Evolutionary conservation across 23 tunicate genomes (phyloP).

Genomic region (Oikopleura albicans): DNA sequence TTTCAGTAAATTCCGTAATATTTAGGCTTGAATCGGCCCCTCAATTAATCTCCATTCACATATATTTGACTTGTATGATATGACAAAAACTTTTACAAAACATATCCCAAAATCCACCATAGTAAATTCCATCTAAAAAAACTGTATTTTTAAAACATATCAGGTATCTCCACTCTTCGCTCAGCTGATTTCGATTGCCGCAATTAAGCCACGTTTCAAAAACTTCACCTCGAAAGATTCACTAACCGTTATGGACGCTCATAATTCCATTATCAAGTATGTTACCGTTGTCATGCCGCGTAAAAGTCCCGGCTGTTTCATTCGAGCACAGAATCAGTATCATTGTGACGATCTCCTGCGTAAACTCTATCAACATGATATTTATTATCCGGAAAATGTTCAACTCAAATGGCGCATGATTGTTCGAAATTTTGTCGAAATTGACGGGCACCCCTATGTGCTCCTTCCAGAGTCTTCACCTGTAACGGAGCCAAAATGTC

Average conservation of each 20-base stretch:
- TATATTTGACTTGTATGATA: no score
- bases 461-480: no score
- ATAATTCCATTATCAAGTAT: neutral
- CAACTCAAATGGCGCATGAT: constrained; percentile 12
- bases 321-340: neutral
- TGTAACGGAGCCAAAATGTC: no score
- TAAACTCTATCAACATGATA: neutral
- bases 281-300: constrained; percentile 4
- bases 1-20: no score
- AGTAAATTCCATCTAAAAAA: no score
- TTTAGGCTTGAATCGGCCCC: no score
- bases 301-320: neutral
- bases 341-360: neutral
- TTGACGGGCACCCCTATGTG: no score
- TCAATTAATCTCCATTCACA: no score
- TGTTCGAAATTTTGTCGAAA: neutral
- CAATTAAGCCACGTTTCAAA: neutral
- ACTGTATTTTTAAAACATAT: no score
- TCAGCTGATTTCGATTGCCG: neutral
- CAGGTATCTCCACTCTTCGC: no score
- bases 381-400: constrained; percentile 13
- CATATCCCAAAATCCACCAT: no score
- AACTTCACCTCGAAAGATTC: neutral
- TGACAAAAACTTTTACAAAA: no score
- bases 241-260: neutral